Evolutionary conservation across 2,888 invertebrate species (phyloP), one percentile per base, ranked within the genome.

Genomic region (Eurytoma californica): DNA sequence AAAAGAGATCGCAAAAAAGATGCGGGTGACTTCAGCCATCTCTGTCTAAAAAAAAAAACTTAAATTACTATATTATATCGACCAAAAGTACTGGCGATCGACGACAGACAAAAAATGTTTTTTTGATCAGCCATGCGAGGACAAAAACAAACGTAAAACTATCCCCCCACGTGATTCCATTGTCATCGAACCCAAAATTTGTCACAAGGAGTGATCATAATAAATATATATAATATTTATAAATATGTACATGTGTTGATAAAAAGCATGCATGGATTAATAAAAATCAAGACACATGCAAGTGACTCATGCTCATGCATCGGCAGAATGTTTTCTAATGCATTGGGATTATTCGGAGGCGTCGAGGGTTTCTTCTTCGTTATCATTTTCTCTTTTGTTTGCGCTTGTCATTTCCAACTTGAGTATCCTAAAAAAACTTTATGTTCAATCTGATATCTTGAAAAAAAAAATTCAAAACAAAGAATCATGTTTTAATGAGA

Each of bases 121-220:
- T 39, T 39, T 39, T 39, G 39, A 5, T 68, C 55, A 66, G 80
- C 78, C 83, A 83, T 84, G 82, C 83, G 72, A 82, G 80, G 80
- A 83, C 81, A 80, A 78, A 80, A 84, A 81, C 79, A 77, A 84
- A 83, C 81, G 65, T 39, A 80, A 84, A 82, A 68, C 72, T 79
- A 82, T 83, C 79, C 69, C 67, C 39, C 80, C 81, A 82, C 80
- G 80, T 80, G 61, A 39, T 39, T 39, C 65, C 47, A 73, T 74
- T 61, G 60, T 69, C 39, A 49, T 80, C 14, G 20, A 47, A 72
- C 58, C 49, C 2, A 72, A 66, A 70, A 55, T 49, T 70, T 49
- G 13, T 72, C 20, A 74, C 65, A 72, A 16, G 49, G 9, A 81
- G 39, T 72, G 63, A 66, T 66, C n/a, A 51, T 61, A 72, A 69